Evolutionary conservation across 2,113 vertebrate genomes (phyloP).

Genomic region (Lichenostomus cassidix): DNA sequence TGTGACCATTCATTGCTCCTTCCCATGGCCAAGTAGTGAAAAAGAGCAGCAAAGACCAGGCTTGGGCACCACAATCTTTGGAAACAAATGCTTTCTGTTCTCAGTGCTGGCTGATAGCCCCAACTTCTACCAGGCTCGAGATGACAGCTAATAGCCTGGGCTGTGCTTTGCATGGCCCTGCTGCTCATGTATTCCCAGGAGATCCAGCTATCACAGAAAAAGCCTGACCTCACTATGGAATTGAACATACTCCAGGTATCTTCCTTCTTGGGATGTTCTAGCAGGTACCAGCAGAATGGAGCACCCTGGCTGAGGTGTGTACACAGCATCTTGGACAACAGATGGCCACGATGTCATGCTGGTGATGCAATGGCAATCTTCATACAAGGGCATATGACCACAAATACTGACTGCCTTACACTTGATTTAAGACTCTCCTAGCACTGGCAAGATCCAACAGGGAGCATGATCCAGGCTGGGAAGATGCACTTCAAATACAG

Average conservation of each 20-base stretch:
- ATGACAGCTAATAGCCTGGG: neutral
- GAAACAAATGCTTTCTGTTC: neutral
- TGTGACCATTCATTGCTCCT: neutral
- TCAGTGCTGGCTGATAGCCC: neutral
- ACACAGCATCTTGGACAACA: neutral
- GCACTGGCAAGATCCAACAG: neutral
- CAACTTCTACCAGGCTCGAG: neutral
- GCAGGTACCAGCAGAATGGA: neutral
- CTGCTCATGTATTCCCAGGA: neutral
- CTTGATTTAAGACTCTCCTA: neutral
- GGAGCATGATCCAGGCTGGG: neutral
- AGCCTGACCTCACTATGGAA: neutral
- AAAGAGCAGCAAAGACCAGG: neutral
- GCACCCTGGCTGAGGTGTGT: neutral
- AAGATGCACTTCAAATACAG: neutral
- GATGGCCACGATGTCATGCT: neutral
- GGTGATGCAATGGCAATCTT: neutral
- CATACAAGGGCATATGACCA: neutral
- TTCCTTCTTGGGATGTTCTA: neutral
- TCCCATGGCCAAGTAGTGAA: neutral
- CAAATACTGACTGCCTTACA: neutral
- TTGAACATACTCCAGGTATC: neutral
- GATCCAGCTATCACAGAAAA: neutral
- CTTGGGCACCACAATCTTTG: neutral
- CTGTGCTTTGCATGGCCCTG: accelerated